Conservation (phyloP, 2,113 vertebrate genomes). For the Leptosomus discolor region DNA sequence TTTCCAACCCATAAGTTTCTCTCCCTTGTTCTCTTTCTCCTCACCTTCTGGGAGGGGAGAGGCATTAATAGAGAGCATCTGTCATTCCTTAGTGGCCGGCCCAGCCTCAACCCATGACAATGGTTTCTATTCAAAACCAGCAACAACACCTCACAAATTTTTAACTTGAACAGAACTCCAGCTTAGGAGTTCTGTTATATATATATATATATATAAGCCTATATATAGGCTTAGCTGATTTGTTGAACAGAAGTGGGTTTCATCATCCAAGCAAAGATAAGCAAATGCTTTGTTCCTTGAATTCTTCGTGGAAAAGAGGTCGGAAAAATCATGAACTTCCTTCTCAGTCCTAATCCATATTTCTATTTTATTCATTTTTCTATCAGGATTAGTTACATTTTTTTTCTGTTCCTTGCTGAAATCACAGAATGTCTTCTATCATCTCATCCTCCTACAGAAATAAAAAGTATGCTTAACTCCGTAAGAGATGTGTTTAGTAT, state of each 20-base stretch:
- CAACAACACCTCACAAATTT: background rate
- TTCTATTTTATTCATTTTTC: background rate
- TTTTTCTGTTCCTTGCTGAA: background rate
- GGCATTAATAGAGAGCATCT: no score
- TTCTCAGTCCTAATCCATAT: background rate
- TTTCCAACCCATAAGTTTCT: no score
- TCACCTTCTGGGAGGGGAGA: no score
- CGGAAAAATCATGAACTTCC: background rate
- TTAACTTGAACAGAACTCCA: background rate
- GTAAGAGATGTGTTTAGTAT: background rate
- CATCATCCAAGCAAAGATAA: background rate
- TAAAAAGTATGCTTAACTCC: background rate
- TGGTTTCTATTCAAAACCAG: background rate
- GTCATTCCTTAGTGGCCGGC: no score
- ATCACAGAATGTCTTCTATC: background rate
- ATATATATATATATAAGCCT: no score
- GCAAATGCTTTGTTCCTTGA: background rate
- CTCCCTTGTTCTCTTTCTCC: no score
- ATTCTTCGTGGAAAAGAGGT: background rate
- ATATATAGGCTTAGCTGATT: background rate
- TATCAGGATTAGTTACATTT: background rate
- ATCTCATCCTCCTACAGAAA: background rate
- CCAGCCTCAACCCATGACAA: no score
- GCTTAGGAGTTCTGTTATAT: no score
- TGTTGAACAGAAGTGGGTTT: background rate